phyloP scores from a whole-genome alignment of 2,113 vertebrate genomes.

The Notothenia rossii region DNA sequence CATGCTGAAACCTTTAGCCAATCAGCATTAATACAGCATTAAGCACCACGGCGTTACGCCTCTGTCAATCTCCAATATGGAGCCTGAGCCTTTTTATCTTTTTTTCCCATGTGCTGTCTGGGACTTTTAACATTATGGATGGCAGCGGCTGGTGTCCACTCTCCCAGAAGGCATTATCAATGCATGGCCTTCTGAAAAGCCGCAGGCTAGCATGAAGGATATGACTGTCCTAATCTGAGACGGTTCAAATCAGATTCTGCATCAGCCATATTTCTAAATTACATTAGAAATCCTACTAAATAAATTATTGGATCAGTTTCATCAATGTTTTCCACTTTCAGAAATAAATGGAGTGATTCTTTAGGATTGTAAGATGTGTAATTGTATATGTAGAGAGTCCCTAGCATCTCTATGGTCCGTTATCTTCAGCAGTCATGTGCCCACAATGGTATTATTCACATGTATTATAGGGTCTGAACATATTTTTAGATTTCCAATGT shows the following conservation, averaged over 20 bases:
- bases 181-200: constrained; percentile 35
- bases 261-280: constrained; percentile 6
- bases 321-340: not conserved
- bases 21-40: constrained; percentile 60
- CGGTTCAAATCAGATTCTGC: constrained; percentile 27
- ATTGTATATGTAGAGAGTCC: constrained; percentile 10
- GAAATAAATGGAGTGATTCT: constrained; percentile 19
- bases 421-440: not conserved
- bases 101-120: constrained; percentile 18
- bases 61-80: constrained; percentile 56
- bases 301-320: constrained; percentile 9
- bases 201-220: constrained; percentile 51
- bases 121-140: constrained; percentile 38
- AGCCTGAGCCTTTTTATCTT: constrained; percentile 31
- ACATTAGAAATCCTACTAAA: constrained; percentile 37
- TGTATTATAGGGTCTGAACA: not conserved
- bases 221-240: constrained; percentile 44
- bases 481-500: not conserved
- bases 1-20: constrained; percentile 58
- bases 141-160: constrained; percentile 35
- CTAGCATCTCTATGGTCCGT: not conserved
- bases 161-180: constrained; percentile 47
- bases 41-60: constrained; percentile 44
- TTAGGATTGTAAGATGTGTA: constrained; percentile 18
- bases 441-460: not conserved